These are phyloP conservation scores for Spilosoma lubricipeda DNA, from an alignment of 2,888 invertebrate genomes.

Conservation along the genomic window DNA sequence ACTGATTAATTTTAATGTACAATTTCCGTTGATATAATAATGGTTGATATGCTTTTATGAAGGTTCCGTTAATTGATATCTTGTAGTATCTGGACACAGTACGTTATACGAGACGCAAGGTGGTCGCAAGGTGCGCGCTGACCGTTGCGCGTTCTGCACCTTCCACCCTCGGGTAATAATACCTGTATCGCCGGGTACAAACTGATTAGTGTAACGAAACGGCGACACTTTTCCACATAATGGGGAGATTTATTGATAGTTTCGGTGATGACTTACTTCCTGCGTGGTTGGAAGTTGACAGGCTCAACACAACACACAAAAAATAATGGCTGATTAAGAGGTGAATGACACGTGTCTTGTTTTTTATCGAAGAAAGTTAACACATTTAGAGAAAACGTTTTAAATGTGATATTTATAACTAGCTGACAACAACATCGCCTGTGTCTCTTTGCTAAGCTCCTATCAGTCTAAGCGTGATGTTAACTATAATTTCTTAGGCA, in stretches of 20 bases:
- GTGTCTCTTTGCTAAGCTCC: no score
- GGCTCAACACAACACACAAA: conserved; percentile 8
- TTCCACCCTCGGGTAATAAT: conserved; percentile 67
- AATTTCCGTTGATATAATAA: neutral
- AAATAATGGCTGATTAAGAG: conserved; percentile 15
- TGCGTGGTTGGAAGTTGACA: conserved; percentile 13
- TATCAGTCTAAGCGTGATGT: no score
- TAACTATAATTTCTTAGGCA: no score
- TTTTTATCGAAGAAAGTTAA: neutral
- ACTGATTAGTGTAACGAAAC: conserved; percentile 77
- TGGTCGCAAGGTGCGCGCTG: conserved; percentile 79
- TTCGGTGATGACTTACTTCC: conserved; percentile 30
- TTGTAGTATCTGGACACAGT: conserved; percentile 72
- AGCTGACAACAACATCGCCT: no score
- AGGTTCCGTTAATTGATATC: conserved; percentile 69
- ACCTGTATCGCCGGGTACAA: conserved; percentile 71
- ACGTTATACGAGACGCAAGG: conserved; percentile 78
- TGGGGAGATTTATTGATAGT: conserved; percentile 30
- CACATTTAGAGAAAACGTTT: neutral
- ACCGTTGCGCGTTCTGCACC: conserved; percentile 75
- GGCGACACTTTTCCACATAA: conserved; percentile 51
- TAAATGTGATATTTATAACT: neutral
- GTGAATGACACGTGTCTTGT: conserved; percentile 17
- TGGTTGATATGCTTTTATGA: conserved; percentile 42
- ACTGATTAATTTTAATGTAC: neutral